phyloP scores from a whole-genome alignment of 2,888 invertebrate species.

The Ennomos quercinarius region DNA sequence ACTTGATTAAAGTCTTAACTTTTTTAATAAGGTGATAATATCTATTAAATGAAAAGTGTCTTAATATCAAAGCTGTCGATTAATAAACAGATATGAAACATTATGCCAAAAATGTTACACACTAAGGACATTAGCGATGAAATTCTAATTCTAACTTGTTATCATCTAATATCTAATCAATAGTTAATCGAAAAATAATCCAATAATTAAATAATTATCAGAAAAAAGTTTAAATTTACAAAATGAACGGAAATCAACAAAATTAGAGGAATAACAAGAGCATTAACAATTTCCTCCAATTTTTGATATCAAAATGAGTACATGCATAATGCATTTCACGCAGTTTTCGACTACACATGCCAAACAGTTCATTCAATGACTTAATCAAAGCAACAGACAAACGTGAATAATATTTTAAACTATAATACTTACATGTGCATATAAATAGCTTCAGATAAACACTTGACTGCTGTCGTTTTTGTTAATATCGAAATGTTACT shows the following conservation, averaged over 20 bases:
- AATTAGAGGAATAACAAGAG: conserved; percentile 37
- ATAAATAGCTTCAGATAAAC: conserved; percentile 62
- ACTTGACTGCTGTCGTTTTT: conserved; percentile 53
- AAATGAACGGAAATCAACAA: conserved; percentile 16
- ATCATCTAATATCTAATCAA: background rate
- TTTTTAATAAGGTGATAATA: no score
- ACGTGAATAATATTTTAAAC: conserved; percentile 55
- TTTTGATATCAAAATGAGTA: conserved; percentile 23
- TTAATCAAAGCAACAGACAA: conserved; percentile 56
- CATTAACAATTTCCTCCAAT: conserved; percentile 33
- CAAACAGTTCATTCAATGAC: conserved; percentile 78
- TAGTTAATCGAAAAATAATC: background rate
- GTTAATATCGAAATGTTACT: conserved; percentile 26
- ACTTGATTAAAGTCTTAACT: no score
- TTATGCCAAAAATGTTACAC: conserved; percentile 14
- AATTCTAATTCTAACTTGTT: background rate
- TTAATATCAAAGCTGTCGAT: conserved; percentile 20
- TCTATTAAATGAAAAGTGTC: background rate
- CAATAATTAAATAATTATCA: background rate
- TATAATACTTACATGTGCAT: conserved; percentile 80
- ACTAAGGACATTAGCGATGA: conserved; percentile 1
- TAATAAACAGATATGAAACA: conserved; percentile 14
- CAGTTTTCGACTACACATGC: conserved; percentile 70
- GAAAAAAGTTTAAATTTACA: conserved; percentile 13
- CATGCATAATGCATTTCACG: conserved; percentile 49